Conservation (phyloP, 2,797 vertebrate species). For the Champsocephalus gunnari region DNA sequence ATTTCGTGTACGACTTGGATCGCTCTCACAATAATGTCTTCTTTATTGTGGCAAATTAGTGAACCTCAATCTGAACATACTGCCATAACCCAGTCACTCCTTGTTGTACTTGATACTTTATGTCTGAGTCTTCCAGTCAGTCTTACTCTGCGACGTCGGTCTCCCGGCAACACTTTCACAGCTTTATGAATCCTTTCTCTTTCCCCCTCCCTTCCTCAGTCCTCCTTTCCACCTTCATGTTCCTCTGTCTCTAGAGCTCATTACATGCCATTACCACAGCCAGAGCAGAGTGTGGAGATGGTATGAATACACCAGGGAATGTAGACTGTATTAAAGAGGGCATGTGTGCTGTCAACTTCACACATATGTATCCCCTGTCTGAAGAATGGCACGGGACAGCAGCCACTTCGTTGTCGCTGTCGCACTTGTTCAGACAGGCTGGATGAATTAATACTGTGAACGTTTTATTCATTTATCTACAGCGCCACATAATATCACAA, state of each 20-base stretch:
- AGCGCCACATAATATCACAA: conserved; percentile 10
- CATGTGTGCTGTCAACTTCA: conserved; percentile 19
- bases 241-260: conserved; percentile 38
- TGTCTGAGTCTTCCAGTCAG: conserved; percentile 35
- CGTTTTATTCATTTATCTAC: conserved; percentile 30
- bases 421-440: conserved; percentile 28
- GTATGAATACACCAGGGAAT: conserved; percentile 28
- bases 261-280: conserved; percentile 50
- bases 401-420: not conserved
- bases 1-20: not conserved
- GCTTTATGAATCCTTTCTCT: conserved; percentile 44
- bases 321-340: conserved; percentile 8
- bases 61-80: conserved; percentile 6
- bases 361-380: conserved; percentile 13
- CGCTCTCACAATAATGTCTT: not conserved
- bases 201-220: not conserved
- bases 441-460: conserved; percentile 41
- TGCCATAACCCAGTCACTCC: not conserved
- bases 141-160: conserved; percentile 37
- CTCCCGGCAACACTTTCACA: conserved; percentile 40
- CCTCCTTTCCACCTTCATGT: conserved; percentile 29
- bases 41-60: conserved; percentile 3
- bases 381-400: conserved; percentile 16
- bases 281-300: conserved; percentile 26
- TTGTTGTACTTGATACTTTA: conserved; percentile 35